These are phyloP conservation scores for Agonum fuliginosum DNA, from an alignment of 2,888 invertebrate genomes.

Conservation along the genomic window DNA sequence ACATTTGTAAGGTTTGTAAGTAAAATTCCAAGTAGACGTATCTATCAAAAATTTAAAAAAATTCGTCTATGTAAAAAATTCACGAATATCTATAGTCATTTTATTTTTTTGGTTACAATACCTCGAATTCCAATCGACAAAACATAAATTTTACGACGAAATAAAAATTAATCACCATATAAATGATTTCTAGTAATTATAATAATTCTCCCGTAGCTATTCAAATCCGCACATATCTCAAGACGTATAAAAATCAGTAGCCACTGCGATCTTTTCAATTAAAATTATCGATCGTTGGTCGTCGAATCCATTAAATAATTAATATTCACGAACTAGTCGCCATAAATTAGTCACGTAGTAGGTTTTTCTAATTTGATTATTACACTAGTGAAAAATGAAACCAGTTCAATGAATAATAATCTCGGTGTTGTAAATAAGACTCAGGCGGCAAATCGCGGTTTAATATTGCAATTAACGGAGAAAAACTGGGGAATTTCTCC, in stretches of 20 bases:
- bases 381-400: conserved; percentile 55
- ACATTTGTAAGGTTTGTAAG: too few species aligned
- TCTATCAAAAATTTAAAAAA: too few species aligned
- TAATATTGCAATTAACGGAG: conserved; percentile 49
- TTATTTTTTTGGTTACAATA: too few species aligned
- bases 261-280: conserved; percentile 37
- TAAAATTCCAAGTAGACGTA: too few species aligned
- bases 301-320: conserved; percentile 53
- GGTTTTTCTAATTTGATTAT: conserved; percentile 59
- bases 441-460: conserved; percentile 51
- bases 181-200: background rate
- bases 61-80: too few species aligned
- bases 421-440: conserved; percentile 45
- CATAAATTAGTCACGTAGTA: conserved; percentile 56
- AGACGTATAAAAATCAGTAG: conserved; percentile 10
- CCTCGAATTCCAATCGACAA: background rate
- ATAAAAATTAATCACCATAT: conserved; percentile 5
- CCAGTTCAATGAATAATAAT: conserved; percentile 58
- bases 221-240: background rate
- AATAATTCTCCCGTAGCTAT: background rate
- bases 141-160: background rate
- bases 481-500: conserved; percentile 27
- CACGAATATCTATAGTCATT: too few species aligned
- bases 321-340: conserved; percentile 50
- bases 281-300: conserved; percentile 39